A percentile compares a stretch with the other conserved stretches of the same genome.
These are phyloP conservation scores for Typhlomys cinereus DNA, from an alignment of 2,113 vertebrate genomes.

Conservation along the genomic window DNA sequence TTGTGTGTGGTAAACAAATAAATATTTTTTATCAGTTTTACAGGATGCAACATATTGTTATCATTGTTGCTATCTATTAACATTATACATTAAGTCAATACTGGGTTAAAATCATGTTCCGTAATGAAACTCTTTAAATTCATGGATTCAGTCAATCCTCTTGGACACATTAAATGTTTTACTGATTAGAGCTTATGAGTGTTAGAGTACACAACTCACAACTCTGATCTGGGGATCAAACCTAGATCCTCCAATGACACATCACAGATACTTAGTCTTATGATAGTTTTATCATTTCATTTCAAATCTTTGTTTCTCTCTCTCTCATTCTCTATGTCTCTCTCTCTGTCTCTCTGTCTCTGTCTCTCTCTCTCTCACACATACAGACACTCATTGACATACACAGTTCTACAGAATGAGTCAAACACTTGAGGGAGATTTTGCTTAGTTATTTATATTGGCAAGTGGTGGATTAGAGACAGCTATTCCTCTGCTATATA, in stretches of 20 bases:
- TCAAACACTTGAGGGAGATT: not conserved
- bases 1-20: not conserved
- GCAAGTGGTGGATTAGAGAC: not conserved
- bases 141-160: not conserved
- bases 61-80: not conserved
- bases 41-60: not conserved
- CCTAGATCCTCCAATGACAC: not conserved
- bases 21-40: not conserved
- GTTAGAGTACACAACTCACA: not conserved
- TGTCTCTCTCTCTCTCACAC: not conserved
- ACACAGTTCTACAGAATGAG: not conserved
- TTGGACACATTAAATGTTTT: not conserved
- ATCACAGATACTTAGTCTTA: not conserved
- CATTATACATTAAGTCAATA: not conserved
- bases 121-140: not conserved
- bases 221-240: not conserved
- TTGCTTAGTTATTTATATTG: not conserved
- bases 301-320: not conserved
- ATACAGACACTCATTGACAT: not conserved
- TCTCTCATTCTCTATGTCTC: not conserved
- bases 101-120: not conserved
- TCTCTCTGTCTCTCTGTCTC: not conserved
- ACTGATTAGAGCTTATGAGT: not conserved
- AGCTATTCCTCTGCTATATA: no score
- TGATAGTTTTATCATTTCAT: not conserved